phyloP scores from a whole-genome alignment of 2,888 invertebrate genomes.

The Brachypalpus laphriformis region DNA sequence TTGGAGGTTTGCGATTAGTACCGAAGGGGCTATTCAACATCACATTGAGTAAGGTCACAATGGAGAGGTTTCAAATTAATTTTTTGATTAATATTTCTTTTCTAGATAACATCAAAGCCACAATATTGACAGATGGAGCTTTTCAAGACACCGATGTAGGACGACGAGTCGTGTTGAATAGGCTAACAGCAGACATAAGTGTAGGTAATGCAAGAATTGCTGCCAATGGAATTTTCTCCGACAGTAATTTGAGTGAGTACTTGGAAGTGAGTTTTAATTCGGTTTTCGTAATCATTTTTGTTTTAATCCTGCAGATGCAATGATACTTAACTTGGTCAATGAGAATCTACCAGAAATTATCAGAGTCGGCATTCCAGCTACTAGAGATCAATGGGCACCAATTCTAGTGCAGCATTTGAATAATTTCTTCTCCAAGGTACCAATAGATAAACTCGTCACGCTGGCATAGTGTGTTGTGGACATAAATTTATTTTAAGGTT shows the following conservation, averaged over 20 bases:
- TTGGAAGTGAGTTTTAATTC: too few species aligned
- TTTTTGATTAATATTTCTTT: background rate
- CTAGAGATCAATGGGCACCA: constrained; percentile 82
- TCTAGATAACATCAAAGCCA: constrained; percentile 79
- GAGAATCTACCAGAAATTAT: constrained; percentile 85
- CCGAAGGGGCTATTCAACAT: constrained; percentile 86
- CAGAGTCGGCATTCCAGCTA: constrained; percentile 83
- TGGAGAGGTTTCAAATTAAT: background rate
- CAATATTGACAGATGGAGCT: constrained; percentile 79
- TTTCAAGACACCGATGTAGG: constrained; percentile 77
- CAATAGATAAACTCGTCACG: constrained; percentile 80
- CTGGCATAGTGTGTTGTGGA: constrained; percentile 27
- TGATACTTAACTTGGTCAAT: constrained; percentile 83
- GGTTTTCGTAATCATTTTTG: background rate
- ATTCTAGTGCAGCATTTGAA: constrained; percentile 80
- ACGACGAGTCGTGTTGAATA: constrained; percentile 78
- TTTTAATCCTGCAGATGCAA: constrained; percentile 77
- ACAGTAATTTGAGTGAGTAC: constrained; percentile 80
- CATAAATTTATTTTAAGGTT: constrained; percentile 16
- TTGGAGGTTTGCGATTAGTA: constrained; percentile 86
- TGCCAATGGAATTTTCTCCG: constrained; percentile 81
- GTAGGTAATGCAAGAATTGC: constrained; percentile 78
- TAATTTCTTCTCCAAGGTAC: constrained; percentile 81
- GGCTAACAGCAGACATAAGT: constrained; percentile 79
- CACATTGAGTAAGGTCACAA: constrained; percentile 85